Base-by-base conservation (phyloP, 2,113 vertebrate species). In the Podarcis muralis region DNA sequence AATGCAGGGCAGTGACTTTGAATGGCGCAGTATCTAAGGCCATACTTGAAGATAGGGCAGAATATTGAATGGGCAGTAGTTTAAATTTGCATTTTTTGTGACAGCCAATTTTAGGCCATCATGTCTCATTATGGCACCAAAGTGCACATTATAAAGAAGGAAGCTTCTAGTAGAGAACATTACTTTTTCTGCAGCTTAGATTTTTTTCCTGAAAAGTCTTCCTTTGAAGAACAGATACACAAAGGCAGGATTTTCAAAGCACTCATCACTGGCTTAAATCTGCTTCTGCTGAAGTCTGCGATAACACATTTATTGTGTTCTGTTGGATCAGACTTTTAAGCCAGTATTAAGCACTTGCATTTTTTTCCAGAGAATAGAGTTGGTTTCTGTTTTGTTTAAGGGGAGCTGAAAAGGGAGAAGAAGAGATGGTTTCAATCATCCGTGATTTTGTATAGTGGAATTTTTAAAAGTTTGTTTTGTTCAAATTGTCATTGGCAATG, bases 161-260 rank as follows among this genome's bases (percentile, higher is more conserved):
- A 87, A 81, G 48, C 18, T 15, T 62, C 68, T 43, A 74, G 16
- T 37, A 40, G 15, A 81, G 48, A 72, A 59, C 48, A 71, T 40
- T 71, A 37, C 43, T 62, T 72, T 79, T 62, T 20, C 25, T 11
- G 35, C 35, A 81, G 80, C 35, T 66, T 12, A 75, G 62, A 79
- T 32, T 22, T 12, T 43, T 87, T 72, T 82, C 32, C 16, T 62
- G 69, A 74, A 81, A 53, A 59, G 8, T 75, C 27, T 87, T 79
- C 27, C 57, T 65, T 65, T 87, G 79, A 87, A 87, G 86, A 78
- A 86, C 68, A 81, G 74, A 87, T 62, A 74, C 74, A 85, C 84
- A 87, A 87, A 82, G 66, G 71, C 80, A 82, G 80, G 35, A 82
- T 43, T 75, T 82, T n/a, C 57, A 65, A 74, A 87, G 80, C 53